Evolutionary conservation across 1,140 invertebrate species (phyloP).

Genomic region (Formica exsecta): DNA sequence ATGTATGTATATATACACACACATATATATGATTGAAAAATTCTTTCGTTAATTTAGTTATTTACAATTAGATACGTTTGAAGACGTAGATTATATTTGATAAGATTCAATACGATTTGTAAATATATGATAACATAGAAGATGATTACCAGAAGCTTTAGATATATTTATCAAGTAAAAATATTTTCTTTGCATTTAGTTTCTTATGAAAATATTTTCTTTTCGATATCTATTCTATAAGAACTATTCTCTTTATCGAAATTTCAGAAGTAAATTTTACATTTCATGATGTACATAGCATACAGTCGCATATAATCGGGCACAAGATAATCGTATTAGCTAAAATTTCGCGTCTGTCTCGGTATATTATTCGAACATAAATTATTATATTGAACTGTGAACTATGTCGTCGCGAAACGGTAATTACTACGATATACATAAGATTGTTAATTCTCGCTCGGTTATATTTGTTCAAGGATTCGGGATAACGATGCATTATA

Average conservation of each 20-base stretch:
- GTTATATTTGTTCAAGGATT: conserved; percentile 42
- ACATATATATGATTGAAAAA: background rate
- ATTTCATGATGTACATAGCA: background rate
- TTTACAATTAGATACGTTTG: background rate
- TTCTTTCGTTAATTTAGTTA: background rate
- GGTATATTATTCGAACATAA: conserved; percentile 66
- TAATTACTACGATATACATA: conserved; percentile 63
- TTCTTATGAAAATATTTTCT: background rate
- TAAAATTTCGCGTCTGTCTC: conserved; percentile 17
- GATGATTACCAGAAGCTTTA: background rate
- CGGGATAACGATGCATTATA: conserved; percentile 23
- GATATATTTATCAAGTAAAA: background rate
- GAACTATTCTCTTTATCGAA: background rate
- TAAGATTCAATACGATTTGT: conserved; percentile 1
- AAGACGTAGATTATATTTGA: conserved; percentile 9
- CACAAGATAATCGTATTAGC: conserved; percentile 57
- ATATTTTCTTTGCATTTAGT: conserved; percentile 4
- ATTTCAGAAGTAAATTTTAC: conserved; percentile 52
- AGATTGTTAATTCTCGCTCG: conserved; percentile 48
- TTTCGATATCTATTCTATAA: background rate
- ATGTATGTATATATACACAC: no score
- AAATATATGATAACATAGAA: background rate
- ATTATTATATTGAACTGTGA: conserved; percentile 64
- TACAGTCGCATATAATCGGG: background rate
- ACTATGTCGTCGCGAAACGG: conserved; percentile 52